Base-by-base conservation (phyloP, 2,113 vertebrate genomes). In the Taurulus bubalis region DNA sequence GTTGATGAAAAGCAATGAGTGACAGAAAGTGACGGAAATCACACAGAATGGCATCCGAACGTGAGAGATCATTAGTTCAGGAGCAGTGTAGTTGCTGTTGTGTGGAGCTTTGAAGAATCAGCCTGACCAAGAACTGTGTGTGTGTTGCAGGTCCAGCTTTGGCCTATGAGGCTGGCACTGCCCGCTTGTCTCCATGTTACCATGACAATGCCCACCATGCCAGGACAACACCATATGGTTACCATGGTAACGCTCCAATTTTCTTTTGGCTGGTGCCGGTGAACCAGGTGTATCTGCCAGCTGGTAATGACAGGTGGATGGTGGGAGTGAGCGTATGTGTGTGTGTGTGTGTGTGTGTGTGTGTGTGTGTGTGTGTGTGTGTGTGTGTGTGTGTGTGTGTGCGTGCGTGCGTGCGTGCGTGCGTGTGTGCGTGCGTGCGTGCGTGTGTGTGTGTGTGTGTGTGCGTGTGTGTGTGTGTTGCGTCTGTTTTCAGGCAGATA, bases 201-300 rank as follows among this genome's bases (percentile, higher is more conserved):
- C 89, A 92, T 92, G 93, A 84, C 90, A 56, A 89, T 92, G 77
- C 56, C 87, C 58, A 67, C 82, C 67, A 87, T 88, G 89, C 85
- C 86, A 88, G 77, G 85, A 71, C 89, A 86, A 83, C 84, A 60
- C 91, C 92, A 92, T 93, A 92, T 90, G 91, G 93, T 93, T 92
- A 87, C 91, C 73, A 92, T 90, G 86, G 93, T 85, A 87, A 94
- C 82, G 1, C 16, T 71, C 38, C 36, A 32, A n/a, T n/a, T 58
- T 81, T 75, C 51, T 56, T 85, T 85, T 91, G 91, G 91, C 90
- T 14, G 68, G 45, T 62, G 85, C 68, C n/a, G 16, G 55, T 51
- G 80, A 87, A 87, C 85, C 90, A 93, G 91, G 93, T 94, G 91
- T 94, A 87, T 90, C 73, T 86, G 93, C 92, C 93, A 93, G 91